phyloP scores from a whole-genome alignment of 1,140 invertebrate species.

The Copidosoma floridanum region DNA sequence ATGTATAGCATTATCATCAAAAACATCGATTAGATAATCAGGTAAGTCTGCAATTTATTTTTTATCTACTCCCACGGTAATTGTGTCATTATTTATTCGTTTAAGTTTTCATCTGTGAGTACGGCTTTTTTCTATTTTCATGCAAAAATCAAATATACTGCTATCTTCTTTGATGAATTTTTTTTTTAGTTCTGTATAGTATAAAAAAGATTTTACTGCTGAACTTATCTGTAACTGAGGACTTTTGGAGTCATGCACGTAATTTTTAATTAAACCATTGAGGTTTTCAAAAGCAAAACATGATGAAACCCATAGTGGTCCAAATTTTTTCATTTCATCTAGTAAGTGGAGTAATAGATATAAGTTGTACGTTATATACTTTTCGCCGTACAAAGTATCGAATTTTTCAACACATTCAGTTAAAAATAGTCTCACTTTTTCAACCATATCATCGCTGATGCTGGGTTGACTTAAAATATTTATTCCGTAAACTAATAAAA shows the following conservation, averaged over 20 bases:
- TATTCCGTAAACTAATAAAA: slow-evolving; percentile 23
- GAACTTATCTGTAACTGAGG: background rate
- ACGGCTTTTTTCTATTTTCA: background rate
- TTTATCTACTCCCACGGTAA: no score
- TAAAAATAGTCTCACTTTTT: background rate
- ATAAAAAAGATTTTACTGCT: background rate
- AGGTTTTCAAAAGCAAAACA: slow-evolving; percentile 25
- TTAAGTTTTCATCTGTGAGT: no score
- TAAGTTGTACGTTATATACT: slow-evolving; percentile 14
- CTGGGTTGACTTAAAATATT: slow-evolving; percentile 28
- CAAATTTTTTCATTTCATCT: slow-evolving; percentile 1
- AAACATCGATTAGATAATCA: no score
- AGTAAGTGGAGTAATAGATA: slow-evolving; percentile 19
- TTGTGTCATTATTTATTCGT: no score
- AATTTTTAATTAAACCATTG: slow-evolving; percentile 20
- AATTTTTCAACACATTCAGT: slow-evolving; percentile 8
- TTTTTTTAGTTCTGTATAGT: background rate
- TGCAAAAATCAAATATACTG: background rate
- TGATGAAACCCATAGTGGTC: slow-evolving; percentile 20
- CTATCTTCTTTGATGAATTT: background rate
- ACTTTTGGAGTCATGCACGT: background rate
- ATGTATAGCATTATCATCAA: no score
- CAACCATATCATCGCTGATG: slow-evolving; percentile 1
- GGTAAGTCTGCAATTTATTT: no score
- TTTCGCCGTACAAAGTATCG: slow-evolving; percentile 11